Conservation (phyloP, 2,888 invertebrate genomes). For the Buathra laborator region DNA sequence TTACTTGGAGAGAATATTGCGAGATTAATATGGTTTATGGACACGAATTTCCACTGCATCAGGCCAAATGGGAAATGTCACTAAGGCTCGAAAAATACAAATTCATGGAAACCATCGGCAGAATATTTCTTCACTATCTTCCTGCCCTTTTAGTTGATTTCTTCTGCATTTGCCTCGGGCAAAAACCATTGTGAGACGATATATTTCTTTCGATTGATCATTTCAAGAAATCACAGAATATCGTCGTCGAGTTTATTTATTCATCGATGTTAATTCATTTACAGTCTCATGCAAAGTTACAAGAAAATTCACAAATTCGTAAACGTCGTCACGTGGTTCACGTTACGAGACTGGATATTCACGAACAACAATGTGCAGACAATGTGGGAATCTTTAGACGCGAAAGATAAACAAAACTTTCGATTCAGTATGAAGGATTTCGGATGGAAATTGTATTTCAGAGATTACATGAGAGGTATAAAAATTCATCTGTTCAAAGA, state of each 20-base stretch:
- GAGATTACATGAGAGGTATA: conserved; percentile 90
- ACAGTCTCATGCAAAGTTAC: conserved; percentile 92
- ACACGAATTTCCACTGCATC: conserved; percentile 86
- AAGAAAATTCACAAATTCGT: conserved; percentile 92
- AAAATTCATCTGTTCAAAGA: conserved; percentile 93
- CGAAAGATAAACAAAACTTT: conserved; percentile 87
- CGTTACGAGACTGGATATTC: conserved; percentile 89
- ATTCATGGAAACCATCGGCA: conserved; percentile 86
- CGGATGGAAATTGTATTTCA: conserved; percentile 91
- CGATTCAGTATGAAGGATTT: conserved; percentile 91
- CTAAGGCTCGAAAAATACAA: conserved; percentile 86
- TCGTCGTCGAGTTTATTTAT: not conserved
- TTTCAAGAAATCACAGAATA: conserved; percentile 15
- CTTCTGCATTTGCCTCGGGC: conserved; percentile 88
- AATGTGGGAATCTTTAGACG: conserved; percentile 87
- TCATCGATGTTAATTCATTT: conserved; percentile 23
- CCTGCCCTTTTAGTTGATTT: conserved; percentile 91
- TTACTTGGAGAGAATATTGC: conserved; percentile 92
- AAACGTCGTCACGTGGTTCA: conserved; percentile 91
- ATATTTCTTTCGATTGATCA: not conserved
- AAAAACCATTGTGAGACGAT: conserved; percentile 88
- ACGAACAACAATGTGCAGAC: conserved; percentile 88
- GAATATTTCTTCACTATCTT: conserved; percentile 89
- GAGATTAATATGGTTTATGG: conserved; percentile 86
- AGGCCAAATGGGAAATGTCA: conserved; percentile 86